A percentile compares a stretch with the other conserved stretches of the same genome.
These are phyloP conservation scores for Ia io DNA, from an alignment of 2,113 vertebrate species.

Conservation along the genomic window DNA sequence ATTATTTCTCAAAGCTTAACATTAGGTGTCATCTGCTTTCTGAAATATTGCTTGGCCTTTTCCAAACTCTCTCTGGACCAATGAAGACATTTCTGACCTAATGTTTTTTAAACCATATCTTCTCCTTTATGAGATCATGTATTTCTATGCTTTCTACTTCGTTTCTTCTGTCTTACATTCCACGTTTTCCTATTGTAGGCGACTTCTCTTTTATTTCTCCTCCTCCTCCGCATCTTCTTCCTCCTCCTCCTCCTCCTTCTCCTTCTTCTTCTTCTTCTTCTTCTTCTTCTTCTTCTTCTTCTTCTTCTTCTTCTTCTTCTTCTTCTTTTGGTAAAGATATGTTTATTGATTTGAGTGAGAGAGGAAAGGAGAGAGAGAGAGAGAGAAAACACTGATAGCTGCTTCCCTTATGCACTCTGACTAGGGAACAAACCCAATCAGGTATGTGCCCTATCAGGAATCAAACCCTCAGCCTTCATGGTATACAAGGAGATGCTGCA, in stretches of 20 bases:
- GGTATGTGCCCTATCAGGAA: not conserved
- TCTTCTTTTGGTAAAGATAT: not conserved
- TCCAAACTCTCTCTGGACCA: not conserved
- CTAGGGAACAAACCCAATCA: no score
- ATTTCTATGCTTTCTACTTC: not conserved
- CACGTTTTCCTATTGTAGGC: not conserved
- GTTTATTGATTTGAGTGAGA: not conserved
- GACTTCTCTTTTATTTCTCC: not conserved
- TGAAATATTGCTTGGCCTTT: not conserved
- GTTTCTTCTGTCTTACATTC: not conserved
- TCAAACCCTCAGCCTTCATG: not conserved
- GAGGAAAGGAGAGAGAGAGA: not conserved
- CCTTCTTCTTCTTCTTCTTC: no score
- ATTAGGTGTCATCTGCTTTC: not conserved
- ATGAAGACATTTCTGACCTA: not conserved
- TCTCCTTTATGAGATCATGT: not conserved
- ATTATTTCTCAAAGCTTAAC: not conserved
- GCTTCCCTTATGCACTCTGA: no score
- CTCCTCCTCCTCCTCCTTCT: no score
- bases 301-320: no score
- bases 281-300: accelerated
- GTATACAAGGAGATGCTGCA: not conserved
- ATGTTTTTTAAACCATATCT: not conserved
- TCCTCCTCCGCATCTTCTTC: no score
- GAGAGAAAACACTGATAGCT: not conserved